Evolutionary conservation across 2,113 vertebrate genomes (phyloP).

Genomic region (Nothocercus julius): DNA sequence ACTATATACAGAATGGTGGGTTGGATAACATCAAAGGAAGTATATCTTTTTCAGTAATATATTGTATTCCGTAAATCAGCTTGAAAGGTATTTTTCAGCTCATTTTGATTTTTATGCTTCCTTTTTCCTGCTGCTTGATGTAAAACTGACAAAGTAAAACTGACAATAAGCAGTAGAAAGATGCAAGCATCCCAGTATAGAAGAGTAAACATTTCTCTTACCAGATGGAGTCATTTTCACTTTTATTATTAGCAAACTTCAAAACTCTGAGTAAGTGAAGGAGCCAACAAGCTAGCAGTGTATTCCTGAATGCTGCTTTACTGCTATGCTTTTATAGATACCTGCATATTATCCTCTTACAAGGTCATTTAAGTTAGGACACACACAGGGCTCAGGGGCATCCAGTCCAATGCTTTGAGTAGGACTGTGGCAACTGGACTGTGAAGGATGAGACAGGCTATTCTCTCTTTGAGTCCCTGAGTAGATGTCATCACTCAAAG

Average conservation of each 20-base stretch:
- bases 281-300: not conserved
- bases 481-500: not conserved
- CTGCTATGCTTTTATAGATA: not conserved
- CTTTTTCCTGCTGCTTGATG: conserved; percentile 62
- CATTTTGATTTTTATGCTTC: conserved; percentile 66
- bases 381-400: accelerated
- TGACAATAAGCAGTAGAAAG: conserved; percentile 45
- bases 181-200: conserved; percentile 16
- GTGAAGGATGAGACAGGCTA: not conserved
- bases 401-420: not conserved
- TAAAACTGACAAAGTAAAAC: conserved; percentile 64
- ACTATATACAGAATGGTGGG: not conserved
- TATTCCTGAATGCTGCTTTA: not conserved
- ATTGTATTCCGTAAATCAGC: conserved; percentile 46
- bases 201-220: conserved; percentile 57
- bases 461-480: not conserved
- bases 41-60: conserved; percentile 17
- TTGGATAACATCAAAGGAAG: conserved; percentile 50
- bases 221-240: conserved; percentile 62
- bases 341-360: not conserved
- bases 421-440: not conserved
- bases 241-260: conserved; percentile 58
- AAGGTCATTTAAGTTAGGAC: not conserved
- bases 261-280: not conserved
- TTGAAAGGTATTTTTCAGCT: conserved; percentile 61